phyloP scores from a whole-genome alignment of 1,140 invertebrate genomes.

The Thaumatotibia leucotreta region DNA sequence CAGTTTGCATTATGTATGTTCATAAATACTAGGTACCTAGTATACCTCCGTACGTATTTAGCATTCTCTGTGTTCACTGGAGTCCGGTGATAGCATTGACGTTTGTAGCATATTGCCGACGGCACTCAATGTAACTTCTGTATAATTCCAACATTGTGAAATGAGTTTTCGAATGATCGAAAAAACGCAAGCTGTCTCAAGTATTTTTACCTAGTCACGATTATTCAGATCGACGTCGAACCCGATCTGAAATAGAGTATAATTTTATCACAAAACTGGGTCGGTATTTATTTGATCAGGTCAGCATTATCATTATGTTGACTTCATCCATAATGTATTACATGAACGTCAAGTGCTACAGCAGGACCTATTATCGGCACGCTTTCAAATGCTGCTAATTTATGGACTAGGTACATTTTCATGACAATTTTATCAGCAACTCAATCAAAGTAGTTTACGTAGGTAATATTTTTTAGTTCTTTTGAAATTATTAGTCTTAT shows the following conservation, averaged over 20 bases:
- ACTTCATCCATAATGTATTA: not conserved
- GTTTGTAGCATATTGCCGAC: too few species aligned
- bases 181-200: not conserved
- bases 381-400: not conserved
- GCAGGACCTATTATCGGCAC: not conserved
- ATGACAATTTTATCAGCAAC: not conserved
- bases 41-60: too few species aligned
- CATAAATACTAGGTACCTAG: not conserved
- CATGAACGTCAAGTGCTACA: not conserved
- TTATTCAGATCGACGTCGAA: not conserved
- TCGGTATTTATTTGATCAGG: not conserved
- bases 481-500: too few species aligned
- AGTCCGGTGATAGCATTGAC: too few species aligned
- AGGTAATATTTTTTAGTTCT: too few species aligned
- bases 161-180: not conserved
- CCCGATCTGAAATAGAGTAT: not conserved
- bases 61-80: too few species aligned
- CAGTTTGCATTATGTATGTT: too few species aligned
- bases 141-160: not conserved
- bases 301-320: constrained; percentile 5
- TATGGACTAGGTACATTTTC: not conserved
- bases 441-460: too few species aligned
- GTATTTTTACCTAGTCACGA: not conserved
- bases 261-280: constrained; percentile 2
- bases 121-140: not conserved